Conservation (phyloP, 2,888 invertebrate species). For the Hypselothyrea guttata region DNA sequence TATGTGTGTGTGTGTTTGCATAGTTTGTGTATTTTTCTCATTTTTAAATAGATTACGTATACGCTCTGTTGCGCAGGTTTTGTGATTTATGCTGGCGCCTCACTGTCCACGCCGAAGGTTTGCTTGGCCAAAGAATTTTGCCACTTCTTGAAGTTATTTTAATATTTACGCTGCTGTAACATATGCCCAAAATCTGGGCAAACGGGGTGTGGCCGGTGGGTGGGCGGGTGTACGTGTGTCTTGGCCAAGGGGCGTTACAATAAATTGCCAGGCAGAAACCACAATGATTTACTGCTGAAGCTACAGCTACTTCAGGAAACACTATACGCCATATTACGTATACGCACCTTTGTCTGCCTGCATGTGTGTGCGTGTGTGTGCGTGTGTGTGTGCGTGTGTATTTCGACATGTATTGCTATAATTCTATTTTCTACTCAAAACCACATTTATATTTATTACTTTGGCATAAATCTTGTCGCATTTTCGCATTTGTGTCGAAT, state of each 20-base stretch:
- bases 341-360: conserved; percentile 71
- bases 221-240: background rate
- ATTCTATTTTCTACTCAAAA: conserved; percentile 76
- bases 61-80: conserved; percentile 44
- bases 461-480: conserved; percentile 77
- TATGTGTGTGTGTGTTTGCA: background rate
- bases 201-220: conserved; percentile 9
- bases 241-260: conserved; percentile 38
- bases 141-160: conserved; percentile 73
- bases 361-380: background rate
- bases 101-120: conserved; percentile 46
- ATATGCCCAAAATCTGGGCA: conserved; percentile 53
- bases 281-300: conserved; percentile 71
- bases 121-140: conserved; percentile 53
- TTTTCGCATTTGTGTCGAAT: conserved; percentile 78
- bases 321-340: conserved; percentile 42
- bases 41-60: conserved; percentile 72
- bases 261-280: conserved; percentile 66
- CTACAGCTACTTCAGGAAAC: conserved; percentile 20
- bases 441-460: conserved; percentile 77
- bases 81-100: conserved; percentile 70
- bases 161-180: conserved; percentile 71
- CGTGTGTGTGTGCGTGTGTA: conserved; percentile 9
- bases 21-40: conserved; percentile 23
- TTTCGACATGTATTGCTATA: conserved; percentile 62